phyloP scores from a whole-genome alignment of 2,797 vertebrate species.

The Aythya fuligula region DNA sequence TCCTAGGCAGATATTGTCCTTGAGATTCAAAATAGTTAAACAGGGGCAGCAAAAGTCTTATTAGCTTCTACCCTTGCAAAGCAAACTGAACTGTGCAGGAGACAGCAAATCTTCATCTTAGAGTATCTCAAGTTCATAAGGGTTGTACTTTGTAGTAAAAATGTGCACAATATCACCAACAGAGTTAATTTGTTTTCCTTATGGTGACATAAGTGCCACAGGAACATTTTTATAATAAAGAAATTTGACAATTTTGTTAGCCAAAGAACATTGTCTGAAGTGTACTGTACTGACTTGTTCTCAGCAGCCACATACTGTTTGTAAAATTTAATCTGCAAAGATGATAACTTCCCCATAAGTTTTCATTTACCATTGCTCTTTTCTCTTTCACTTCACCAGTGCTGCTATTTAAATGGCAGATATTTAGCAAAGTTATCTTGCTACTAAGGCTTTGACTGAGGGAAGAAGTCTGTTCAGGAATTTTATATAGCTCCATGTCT shows the following conservation, averaged over 20 bases:
- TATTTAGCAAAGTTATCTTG: background rate
- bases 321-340: background rate
- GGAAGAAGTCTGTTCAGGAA: background rate
- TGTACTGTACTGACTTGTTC: background rate
- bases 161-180: accelerated
- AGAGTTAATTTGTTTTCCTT: background rate
- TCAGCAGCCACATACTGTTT: background rate
- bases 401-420: background rate
- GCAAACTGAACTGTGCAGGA: background rate
- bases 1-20: background rate
- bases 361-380: background rate
- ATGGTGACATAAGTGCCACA: background rate
- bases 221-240: background rate
- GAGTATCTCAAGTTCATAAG: background rate
- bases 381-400: background rate
- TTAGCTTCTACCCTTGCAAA: background rate
- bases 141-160: background rate
- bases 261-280: background rate
- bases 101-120: background rate
- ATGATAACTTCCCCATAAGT: background rate
- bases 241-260: background rate
- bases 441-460: background rate
- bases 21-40: background rate
- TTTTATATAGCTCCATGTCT: background rate
- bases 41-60: background rate